A percentile compares a stretch with the other conserved stretches of the same genome.
These are phyloP conservation scores for Acrossocheilus wenchowensis DNA, from an alignment of 2,797 vertebrate species.

Conservation along the genomic window DNA sequence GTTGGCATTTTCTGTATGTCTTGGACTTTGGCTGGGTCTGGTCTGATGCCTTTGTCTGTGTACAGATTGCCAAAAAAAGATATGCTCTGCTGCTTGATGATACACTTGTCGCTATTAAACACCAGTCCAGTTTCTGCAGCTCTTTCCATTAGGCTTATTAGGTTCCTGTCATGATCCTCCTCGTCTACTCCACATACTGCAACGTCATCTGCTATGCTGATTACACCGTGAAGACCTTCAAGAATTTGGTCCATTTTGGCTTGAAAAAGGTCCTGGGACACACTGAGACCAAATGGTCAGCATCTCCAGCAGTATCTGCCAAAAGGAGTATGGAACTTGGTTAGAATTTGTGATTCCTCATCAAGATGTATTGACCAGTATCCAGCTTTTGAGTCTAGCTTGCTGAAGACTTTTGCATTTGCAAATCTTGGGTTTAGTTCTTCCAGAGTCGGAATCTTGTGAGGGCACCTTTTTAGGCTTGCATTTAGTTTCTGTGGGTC, in stretches of 20 bases:
- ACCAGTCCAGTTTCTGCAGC: slow-evolving; percentile 24
- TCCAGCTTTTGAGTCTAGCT: too few species aligned
- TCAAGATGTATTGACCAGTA: too few species aligned
- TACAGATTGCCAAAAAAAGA: slow-evolving; percentile 39
- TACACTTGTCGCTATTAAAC: slow-evolving; percentile 41
- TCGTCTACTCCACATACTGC: background rate
- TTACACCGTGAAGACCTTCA: slow-evolving; percentile 17
- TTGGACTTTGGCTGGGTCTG: background rate
- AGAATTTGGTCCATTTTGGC: slow-evolving; percentile 48
- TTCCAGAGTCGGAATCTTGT: too few species aligned
- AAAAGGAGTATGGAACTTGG: too few species aligned
- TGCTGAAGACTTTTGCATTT: too few species aligned
- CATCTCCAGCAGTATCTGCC: too few species aligned
- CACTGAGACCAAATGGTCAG: too few species aligned
- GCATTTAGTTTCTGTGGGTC: too few species aligned
- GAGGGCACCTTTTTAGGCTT: too few species aligned
- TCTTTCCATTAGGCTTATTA: slow-evolving; percentile 34
- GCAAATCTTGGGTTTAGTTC: too few species aligned
- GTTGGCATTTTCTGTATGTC: slow-evolving; percentile 23
- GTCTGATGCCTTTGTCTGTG: slow-evolving; percentile 32
- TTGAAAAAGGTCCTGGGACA: slow-evolving; percentile 31
- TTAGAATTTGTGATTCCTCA: too few species aligned
- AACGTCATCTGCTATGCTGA: slow-evolving; percentile 41
- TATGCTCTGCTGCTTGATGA: slow-evolving; percentile 12
- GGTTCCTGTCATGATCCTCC: slow-evolving; percentile 18